Conservation (phyloP, 2,888 invertebrate species). For the Podabrus alpinus region DNA sequence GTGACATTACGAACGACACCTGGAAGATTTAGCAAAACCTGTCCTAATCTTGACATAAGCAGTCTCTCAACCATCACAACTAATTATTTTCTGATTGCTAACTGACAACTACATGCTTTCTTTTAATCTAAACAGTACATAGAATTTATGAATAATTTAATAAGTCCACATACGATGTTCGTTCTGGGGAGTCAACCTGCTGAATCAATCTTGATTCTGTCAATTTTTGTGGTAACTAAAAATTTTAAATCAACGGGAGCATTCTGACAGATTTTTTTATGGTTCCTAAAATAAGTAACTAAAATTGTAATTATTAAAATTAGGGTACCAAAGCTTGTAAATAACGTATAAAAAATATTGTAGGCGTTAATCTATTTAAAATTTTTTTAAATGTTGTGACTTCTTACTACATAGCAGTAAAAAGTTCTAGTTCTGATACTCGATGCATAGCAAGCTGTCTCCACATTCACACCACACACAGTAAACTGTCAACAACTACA, state of each 20-base stretch:
- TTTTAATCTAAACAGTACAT: constrained; percentile 1
- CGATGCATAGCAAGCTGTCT: not conserved
- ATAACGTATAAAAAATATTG: not conserved
- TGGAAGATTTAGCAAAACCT: constrained; percentile 24
- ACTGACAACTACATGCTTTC: constrained; percentile 16
- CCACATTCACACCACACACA: not conserved
- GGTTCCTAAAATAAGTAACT: not conserved
- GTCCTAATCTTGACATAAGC: constrained; percentile 10
- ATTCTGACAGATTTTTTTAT: not conserved
- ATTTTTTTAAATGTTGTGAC: not conserved
- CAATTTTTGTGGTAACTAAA: not conserved
- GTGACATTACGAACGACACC: constrained; percentile 26
- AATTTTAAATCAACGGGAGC: not conserved
- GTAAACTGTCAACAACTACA: not conserved
- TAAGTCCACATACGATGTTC: not conserved
- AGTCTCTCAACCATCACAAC: constrained; percentile 25
- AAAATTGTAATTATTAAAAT: not conserved
- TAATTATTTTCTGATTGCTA: constrained; percentile 17
- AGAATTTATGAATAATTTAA: not conserved
- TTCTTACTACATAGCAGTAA: not conserved
- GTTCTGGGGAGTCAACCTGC: not conserved
- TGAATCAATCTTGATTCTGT: not conserved
- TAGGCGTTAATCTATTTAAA: not conserved
- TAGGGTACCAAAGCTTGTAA: not conserved
- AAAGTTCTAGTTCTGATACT: not conserved